Conservation (phyloP, 1,140 invertebrate species). For the Bombus terrestris region DNA sequence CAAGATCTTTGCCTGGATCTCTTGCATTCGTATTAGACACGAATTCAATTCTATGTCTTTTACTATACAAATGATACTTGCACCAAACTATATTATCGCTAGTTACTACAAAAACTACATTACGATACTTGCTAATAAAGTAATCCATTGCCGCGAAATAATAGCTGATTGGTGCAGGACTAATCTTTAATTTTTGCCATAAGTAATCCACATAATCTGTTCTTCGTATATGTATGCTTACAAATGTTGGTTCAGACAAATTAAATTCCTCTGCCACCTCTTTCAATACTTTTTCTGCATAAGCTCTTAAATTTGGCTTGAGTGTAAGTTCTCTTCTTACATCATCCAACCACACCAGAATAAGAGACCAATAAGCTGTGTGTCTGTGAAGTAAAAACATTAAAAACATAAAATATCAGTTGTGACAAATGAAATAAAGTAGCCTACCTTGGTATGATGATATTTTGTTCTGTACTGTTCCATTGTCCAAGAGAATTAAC, state of each 20-base stretch:
- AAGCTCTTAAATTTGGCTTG: conserved; percentile 79
- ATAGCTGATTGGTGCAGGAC: conserved; percentile 83
- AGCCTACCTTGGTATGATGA: conserved; percentile 83
- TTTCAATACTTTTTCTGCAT: conserved; percentile 80
- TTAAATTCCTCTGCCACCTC: conserved; percentile 75
- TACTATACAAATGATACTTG: conserved; percentile 80
- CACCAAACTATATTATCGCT: conserved; percentile 87
- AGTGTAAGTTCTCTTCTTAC: conserved; percentile 84
- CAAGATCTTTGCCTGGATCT: conserved; percentile 85
- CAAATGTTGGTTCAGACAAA: conserved; percentile 78
- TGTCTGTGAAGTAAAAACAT: conserved; percentile 69
- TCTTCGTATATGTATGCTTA: conserved; percentile 85
- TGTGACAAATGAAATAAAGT: background rate
- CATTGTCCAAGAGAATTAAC: conserved; percentile 83
- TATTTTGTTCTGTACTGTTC: conserved; percentile 85
- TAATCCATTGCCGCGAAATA: conserved; percentile 84
- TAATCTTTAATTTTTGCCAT: conserved; percentile 81
- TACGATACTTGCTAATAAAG: conserved; percentile 82
- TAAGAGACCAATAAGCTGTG: conserved; percentile 83
- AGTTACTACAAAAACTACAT: conserved; percentile 84
- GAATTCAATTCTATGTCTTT: conserved; percentile 82
- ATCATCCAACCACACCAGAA: conserved; percentile 84
- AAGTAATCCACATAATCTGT: conserved; percentile 85
- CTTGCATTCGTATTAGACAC: conserved; percentile 79
- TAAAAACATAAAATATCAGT: background rate